Percentiles rank a stretch among this genome's conserved stretches.
phyloP scores from a whole-genome alignment of 2,113 vertebrate genomes.

The Glareola pratincola region DNA sequence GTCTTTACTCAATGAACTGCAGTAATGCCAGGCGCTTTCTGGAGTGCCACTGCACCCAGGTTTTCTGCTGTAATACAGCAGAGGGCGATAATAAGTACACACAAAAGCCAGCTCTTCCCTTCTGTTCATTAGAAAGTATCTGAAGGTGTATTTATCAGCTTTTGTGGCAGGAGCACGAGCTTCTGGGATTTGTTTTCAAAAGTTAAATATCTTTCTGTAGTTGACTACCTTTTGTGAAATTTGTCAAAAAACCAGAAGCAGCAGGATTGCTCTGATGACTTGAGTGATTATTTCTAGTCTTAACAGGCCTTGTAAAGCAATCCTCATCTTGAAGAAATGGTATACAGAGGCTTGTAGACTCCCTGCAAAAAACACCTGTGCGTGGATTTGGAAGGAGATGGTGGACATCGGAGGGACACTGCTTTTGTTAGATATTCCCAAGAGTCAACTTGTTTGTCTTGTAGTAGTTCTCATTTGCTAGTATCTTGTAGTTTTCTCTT shows the following conservation, averaged over 20 bases:
- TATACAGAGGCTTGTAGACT: not conserved
- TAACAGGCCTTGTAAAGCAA: not conserved
- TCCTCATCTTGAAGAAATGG: not conserved
- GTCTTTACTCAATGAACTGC: not conserved
- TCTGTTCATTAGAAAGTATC: not conserved
- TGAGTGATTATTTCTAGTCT: not conserved
- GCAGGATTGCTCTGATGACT: not conserved
- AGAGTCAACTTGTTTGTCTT: not conserved
- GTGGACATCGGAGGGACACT: not conserved
- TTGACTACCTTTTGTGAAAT: not conserved
- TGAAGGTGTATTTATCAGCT: not conserved
- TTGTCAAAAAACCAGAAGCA: not conserved
- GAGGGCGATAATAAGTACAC: not conserved
- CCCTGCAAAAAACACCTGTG: not conserved
- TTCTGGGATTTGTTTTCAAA: accelerated
- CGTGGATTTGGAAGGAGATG: not conserved
- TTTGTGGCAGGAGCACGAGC: not conserved
- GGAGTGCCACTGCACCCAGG: not conserved
- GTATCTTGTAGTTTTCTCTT: not conserved
- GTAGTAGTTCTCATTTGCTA: not conserved
- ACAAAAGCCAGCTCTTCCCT: not conserved
- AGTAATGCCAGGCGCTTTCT: not conserved
- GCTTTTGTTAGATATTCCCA: not conserved
- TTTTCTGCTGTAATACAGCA: not conserved
- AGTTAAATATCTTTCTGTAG: not conserved